Evolutionary conservation across 2,113 vertebrate genomes (phyloP).

Genomic region (Bubo scandiacus): DNA sequence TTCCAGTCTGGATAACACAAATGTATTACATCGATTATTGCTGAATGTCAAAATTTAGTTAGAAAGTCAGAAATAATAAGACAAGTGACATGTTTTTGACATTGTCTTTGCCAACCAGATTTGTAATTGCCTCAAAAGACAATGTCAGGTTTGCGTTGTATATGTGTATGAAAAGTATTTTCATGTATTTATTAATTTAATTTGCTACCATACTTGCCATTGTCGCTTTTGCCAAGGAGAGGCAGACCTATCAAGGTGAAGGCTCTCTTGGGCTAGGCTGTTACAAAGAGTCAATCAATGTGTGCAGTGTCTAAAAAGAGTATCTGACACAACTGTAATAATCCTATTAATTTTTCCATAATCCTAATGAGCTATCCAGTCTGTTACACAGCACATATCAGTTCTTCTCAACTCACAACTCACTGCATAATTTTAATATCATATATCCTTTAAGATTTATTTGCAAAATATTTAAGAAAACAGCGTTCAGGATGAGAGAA

Average conservation of each 20-base stretch:
- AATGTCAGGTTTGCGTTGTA: not conserved
- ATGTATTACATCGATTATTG: not conserved
- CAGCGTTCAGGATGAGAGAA: not conserved
- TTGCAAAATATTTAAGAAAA: not conserved
- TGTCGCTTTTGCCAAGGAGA: not conserved
- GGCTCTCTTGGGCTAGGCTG: not conserved
- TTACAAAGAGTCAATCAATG: not conserved
- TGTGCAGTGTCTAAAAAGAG: not conserved
- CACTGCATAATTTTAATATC: not conserved
- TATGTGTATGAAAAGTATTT: not conserved
- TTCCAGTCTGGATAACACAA: not conserved
- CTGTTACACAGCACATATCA: accelerated
- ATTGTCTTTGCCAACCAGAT: not conserved
- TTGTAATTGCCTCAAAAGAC: not conserved
- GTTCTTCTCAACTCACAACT: not conserved
- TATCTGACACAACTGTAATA: not conserved
- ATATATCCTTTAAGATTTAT: not conserved
- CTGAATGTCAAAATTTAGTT: not conserved
- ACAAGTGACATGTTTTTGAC: not conserved
- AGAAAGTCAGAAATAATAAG: not conserved
- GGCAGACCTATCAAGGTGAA: not conserved
- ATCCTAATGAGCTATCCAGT: not conserved
- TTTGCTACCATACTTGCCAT: not conserved
- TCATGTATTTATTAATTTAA: not conserved
- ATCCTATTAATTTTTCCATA: not conserved